Base-by-base conservation (phyloP, 2,113 vertebrate genomes). In the Gymnobelideus leadbeateri region DNA sequence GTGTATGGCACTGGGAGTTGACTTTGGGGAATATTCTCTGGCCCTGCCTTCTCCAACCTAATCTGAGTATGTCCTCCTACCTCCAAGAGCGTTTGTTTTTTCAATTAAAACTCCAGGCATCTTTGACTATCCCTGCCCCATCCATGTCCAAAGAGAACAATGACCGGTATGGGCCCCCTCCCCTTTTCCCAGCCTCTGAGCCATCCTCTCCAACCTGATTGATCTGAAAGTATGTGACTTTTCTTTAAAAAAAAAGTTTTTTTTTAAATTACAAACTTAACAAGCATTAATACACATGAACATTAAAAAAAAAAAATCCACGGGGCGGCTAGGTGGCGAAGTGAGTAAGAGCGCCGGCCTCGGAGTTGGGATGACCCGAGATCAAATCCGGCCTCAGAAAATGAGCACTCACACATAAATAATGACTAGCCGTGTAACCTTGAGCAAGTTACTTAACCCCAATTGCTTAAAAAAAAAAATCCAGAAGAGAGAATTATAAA, bases 91-190 rank as follows among this genome's bases (percentile, higher is more conserved):
- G 51, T 61, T 94, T n/a, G 93, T 89, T 94, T 94, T 97, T 96
- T 96, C 98, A 97, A 50, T 92, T 92, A 90, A 91, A 89, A 95
- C 96, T 97, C 93, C 55, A 94, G 92, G 95, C 93, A 53, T 96
- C 90, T 51, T 46, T 77, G 94, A 95, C 93, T 95, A 92, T 92
- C 94, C 95, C 93, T 95, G 92, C 95, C 68, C 97, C 97, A 97
- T 97, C 97, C 97, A 97, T 97, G 95, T 91, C 54, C 53, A 89
- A 61, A 68, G 89, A 91, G 92, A 94, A 95, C 89, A 89, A 91
- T 91, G 94, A 51, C 89, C 23, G 94, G 89, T 50, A 95, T 8
- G 51, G 21, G 55, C 93, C 91, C 90, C 94, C 93, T 91, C 94
- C 93, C 92, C 89, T 94, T 94, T 46, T 24, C 55, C 68, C 28